Evolutionary conservation across 1,140 invertebrate genomes (phyloP).

Genomic region (Neodiprion virginianus): DNA sequence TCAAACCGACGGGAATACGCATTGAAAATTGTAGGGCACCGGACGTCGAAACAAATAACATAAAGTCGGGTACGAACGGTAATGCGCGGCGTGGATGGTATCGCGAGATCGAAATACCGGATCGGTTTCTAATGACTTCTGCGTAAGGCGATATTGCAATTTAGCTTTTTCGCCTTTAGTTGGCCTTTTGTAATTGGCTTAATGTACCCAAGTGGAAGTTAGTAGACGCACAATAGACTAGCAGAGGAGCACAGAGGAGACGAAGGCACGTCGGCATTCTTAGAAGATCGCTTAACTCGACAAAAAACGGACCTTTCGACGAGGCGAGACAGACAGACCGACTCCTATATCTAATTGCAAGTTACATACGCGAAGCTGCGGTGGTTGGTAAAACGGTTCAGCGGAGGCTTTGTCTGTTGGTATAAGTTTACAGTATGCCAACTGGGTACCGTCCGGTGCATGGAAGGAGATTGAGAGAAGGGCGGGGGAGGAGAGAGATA

Average conservation of each 20-base stretch:
- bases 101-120: not conserved
- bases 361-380: not conserved
- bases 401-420: too few relatives aligned
- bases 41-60: too few relatives aligned
- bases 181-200: not conserved
- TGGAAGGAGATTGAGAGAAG: not conserved
- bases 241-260: not conserved
- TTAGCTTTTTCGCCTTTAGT: slow-evolving; percentile 3
- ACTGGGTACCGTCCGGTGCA: too few relatives aligned
- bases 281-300: slow-evolving; percentile 5
- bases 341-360: slow-evolving; percentile 3
- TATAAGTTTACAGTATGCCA: too few relatives aligned
- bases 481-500: not conserved
- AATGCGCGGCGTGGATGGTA: too few relatives aligned
- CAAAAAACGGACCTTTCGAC: slow-evolving; percentile 2
- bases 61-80: too few relatives aligned
- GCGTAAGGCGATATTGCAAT: slow-evolving; percentile 7
- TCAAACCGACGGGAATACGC: too few relatives aligned
- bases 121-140: slow-evolving; percentile 7
- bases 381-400: too few relatives aligned
- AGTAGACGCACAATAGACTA: not conserved
- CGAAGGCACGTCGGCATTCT: not conserved
- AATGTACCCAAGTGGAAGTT: slow-evolving; percentile 1
- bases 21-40: too few relatives aligned
- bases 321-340: not conserved